Percentiles rank a stretch among this genome's conserved stretches.
Conservation (phyloP, 2,888 invertebrate genomes). For the Hemicrepidius hirtus region DNA sequence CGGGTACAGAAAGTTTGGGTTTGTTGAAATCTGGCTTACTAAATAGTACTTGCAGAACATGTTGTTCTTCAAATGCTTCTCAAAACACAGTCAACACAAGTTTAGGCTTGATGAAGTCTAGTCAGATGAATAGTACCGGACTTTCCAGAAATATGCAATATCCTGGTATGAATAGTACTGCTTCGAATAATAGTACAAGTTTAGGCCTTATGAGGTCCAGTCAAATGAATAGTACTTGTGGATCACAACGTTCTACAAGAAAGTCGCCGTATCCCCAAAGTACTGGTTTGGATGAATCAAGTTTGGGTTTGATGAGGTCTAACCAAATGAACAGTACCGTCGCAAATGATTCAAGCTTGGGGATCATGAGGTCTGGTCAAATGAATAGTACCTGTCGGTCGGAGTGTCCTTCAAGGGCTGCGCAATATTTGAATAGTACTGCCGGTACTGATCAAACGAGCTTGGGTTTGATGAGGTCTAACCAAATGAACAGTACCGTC, state of each 20-base stretch:
- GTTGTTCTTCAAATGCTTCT: too few species aligned
- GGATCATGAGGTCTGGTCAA: background rate
- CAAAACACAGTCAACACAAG: background rate
- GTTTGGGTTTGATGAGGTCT: background rate
- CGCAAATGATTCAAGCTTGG: background rate
- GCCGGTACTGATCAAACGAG: background rate
- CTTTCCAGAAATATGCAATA: too few species aligned
- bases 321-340: background rate
- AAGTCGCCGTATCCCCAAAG: too few species aligned
- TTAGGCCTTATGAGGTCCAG: background rate
- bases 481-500: background rate
- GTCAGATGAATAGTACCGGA: background rate
- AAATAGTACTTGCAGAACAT: background rate
- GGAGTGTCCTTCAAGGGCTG: too few species aligned
- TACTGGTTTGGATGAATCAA: too few species aligned
- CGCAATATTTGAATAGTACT: background rate
- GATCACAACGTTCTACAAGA: background rate
- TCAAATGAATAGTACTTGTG: background rate
- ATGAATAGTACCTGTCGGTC: background rate
- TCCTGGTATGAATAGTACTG: too few species aligned
- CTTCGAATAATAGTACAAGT: background rate
- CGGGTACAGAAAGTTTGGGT: background rate
- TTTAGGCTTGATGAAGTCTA: constrained; percentile 1
- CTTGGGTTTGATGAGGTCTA: background rate
- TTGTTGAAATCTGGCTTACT: background rate